Percentiles rank a stretch among this genome's conserved stretches.
phyloP scores from a whole-genome alignment of 2,113 vertebrate genomes.

The Neofelis nebulosa region DNA sequence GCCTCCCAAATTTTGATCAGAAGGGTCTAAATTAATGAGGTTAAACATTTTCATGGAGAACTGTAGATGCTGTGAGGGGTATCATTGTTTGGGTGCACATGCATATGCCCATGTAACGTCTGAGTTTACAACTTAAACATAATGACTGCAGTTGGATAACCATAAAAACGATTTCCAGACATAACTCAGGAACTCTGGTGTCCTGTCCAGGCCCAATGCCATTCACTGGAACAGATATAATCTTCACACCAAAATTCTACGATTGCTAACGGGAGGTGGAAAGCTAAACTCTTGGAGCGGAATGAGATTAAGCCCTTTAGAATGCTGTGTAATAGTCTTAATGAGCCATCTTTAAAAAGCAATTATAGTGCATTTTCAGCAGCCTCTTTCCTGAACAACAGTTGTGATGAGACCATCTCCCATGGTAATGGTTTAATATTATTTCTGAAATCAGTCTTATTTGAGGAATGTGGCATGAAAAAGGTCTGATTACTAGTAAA shows the following conservation, averaged over 20 bases:
- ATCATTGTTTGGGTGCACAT: not conserved
- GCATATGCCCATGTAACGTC: not conserved
- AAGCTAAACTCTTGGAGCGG: conserved; percentile 61
- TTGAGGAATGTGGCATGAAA: conserved; percentile 71
- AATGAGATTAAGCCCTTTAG: conserved; percentile 76
- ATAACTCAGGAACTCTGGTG: not conserved
- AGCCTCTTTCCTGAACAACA: conserved; percentile 65
- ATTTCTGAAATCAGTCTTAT: conserved; percentile 74
- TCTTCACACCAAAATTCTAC: conserved; percentile 44
- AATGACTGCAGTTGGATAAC: not conserved
- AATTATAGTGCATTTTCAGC: conserved; percentile 74
- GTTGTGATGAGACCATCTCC: conserved; percentile 74
- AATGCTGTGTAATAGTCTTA: conserved; percentile 78
- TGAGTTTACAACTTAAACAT: conserved; percentile 32
- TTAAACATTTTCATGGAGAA: not conserved
- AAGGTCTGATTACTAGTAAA: conserved; percentile 66
- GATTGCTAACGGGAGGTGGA: conserved; percentile 51
- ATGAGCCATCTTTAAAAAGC: conserved; percentile 76
- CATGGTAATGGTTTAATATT: conserved; percentile 74
- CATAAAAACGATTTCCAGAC: conserved; percentile 41
- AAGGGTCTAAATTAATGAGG: not conserved
- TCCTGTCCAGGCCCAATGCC: not conserved
- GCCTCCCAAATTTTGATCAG: conserved; percentile 14
- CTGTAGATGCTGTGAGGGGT: not conserved
- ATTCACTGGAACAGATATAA: conserved; percentile 37